Conservation (phyloP, 2,797 vertebrate species). For the Myotis findleyi region DNA sequence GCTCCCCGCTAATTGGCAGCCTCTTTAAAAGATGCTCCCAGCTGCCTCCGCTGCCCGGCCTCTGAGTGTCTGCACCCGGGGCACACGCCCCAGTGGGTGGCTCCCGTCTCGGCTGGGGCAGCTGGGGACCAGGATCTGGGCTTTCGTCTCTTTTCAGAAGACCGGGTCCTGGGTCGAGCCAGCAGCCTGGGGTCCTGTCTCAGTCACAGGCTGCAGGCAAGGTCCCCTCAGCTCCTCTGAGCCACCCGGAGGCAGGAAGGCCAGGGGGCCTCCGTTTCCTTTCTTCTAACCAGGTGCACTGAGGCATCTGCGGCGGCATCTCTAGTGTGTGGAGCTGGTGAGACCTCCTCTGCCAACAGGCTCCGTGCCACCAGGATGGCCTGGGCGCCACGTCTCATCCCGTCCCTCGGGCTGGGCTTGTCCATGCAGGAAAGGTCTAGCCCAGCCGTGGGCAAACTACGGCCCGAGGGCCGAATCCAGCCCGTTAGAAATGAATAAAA, state of each 20-base stretch:
- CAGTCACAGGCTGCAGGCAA: not conserved
- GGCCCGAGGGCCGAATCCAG: too few relatives aligned
- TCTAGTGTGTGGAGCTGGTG: not conserved
- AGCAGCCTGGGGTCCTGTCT: not conserved
- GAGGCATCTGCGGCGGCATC: rapidly evolving
- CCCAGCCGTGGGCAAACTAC: too few relatives aligned
- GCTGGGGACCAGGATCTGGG: not conserved
- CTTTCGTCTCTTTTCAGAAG: not conserved
- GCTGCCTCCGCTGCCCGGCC: not conserved
- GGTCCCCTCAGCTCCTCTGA: not conserved
- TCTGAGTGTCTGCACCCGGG: not conserved
- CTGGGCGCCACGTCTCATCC: not conserved
- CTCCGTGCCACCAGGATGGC: not conserved
- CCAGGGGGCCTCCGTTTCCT: not conserved
- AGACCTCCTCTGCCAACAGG: not conserved
- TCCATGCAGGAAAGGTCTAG: not conserved
- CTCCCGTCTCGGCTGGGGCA: not conserved
- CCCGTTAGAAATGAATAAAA: too few relatives aligned
- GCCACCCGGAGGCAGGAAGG: not conserved
- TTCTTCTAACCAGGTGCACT: rapidly evolving
- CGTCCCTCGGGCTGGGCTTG: not conserved
- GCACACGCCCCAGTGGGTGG: not conserved
- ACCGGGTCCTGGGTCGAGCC: not conserved
- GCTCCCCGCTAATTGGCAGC: not conserved
- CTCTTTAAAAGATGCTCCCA: not conserved